These are phyloP conservation scores for Sebastes jordani DNA, from an alignment of 2,797 vertebrate species.

Conservation along the genomic window DNA sequence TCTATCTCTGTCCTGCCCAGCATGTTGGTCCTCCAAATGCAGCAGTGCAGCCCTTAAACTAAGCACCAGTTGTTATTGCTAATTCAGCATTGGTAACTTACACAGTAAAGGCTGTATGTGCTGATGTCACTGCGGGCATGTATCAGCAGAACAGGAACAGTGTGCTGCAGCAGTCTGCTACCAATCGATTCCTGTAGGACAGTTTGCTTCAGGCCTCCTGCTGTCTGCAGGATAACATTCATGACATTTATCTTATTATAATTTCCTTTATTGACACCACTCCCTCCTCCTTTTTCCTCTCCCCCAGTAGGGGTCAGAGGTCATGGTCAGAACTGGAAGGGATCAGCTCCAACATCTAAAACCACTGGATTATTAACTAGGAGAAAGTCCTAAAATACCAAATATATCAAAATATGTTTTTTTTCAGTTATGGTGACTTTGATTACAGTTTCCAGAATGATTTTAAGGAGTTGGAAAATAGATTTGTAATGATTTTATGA, in stretches of 20 bases:
- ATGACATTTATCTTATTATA: not conserved
- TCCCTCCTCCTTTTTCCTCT: no score
- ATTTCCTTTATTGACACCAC: not conserved
- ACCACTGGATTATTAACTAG: not conserved
- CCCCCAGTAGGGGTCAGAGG: not conserved
- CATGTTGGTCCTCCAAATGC: not conserved
- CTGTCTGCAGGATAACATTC: not conserved
- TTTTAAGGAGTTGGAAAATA: no score
- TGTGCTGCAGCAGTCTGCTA: slow-evolving; percentile 2
- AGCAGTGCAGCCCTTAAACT: not conserved
- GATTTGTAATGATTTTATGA: not conserved
- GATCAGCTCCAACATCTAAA: not conserved
- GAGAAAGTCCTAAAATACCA: not conserved
- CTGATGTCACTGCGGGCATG: slow-evolving; percentile 3
- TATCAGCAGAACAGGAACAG: slow-evolving; percentile 33
- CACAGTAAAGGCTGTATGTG: slow-evolving; percentile 9
- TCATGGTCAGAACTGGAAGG: not conserved
- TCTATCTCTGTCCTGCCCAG: not conserved
- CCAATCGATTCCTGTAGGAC: not conserved
- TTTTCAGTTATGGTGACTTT: not conserved
- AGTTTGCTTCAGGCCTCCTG: not conserved
- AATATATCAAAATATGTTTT: not conserved
- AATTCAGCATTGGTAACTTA: slow-evolving; percentile 17
- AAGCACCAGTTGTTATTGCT: slow-evolving; percentile 22
- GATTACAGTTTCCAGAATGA: not conserved